Percentiles rank a stretch among this genome's conserved stretches.
These are phyloP conservation scores for Cecidostiba fungosa DNA, from an alignment of 2,888 invertebrate species.

Conservation along the genomic window DNA sequence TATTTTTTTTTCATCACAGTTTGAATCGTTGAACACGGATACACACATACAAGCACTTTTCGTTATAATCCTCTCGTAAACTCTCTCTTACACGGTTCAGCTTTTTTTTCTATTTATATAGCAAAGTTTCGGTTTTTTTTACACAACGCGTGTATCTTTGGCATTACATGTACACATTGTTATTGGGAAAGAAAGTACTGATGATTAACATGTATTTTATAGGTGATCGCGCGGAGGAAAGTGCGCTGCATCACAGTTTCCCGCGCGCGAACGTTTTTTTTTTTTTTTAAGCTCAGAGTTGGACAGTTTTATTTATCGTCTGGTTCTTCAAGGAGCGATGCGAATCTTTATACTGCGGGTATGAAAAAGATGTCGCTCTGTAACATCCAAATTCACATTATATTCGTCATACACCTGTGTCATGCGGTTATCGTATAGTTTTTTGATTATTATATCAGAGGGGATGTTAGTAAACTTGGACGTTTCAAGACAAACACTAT, in stretches of 20 bases:
- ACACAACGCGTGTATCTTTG: constrained; percentile 60
- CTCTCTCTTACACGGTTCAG: background rate
- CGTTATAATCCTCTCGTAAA: constrained; percentile 20
- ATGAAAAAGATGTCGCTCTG: background rate
- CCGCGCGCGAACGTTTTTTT: constrained; percentile 9
- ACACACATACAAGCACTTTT: constrained; percentile 41
- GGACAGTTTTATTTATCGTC: constrained; percentile 17
- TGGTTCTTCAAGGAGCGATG: constrained; percentile 10
- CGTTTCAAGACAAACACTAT: background rate
- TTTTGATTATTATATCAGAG: background rate
- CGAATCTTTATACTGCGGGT: constrained; percentile 1
- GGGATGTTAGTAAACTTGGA: constrained; percentile 15
- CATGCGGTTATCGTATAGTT: constrained; percentile 9
- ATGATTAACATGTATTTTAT: constrained; percentile 38
- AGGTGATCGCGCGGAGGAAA: background rate
- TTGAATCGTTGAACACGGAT: constrained; percentile 64
- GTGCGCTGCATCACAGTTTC: background rate
- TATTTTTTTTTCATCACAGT: constrained; percentile 60
- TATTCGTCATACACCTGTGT: background rate
- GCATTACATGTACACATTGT: constrained; percentile 61
- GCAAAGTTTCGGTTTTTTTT: constrained; percentile 18
- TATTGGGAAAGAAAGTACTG: constrained; percentile 47
- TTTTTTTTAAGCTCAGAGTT: constrained; percentile 47
- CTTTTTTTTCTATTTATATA: constrained; percentile 5
- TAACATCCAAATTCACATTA: constrained; percentile 19